Evolutionary conservation across 2,797 vertebrate species (phyloP), one percentile per base, ranked within the genome.

Genomic region (Microhierax caerulescens): DNA sequence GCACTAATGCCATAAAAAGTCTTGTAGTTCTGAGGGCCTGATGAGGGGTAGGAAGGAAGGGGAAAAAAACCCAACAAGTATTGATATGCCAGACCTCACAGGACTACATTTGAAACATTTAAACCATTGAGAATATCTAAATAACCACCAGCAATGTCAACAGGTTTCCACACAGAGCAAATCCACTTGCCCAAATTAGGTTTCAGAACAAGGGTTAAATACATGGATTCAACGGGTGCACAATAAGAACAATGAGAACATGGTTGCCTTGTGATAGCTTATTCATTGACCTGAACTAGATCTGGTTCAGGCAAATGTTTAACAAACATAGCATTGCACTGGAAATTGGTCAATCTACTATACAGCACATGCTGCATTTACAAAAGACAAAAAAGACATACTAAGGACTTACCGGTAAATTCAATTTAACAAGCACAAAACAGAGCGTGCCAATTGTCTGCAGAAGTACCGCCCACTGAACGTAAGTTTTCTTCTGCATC

Each of bases 221-320:
- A 92, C 20, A 43, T 18, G 5, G 48, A 80, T 74, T 61, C 23
- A 1, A 7, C 0, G 16, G n/a, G 41, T 60, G 50, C 56, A 88
- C 61, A 45, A 28, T 39, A 41, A 60, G 28, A 89, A 78, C 51
- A 90, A 28, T 16, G 53, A 90, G 77, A 91, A 79, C 78, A 60
- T 23, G 0, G 0, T 25, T 80, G 54, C 37, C 50, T 73, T 90
- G 68, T 7, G 2, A 73, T 0, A 73, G 56, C 56, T 87, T 87
- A 83, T 92, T 89, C 65, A 88, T 8, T 88, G 69, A 78, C 80
- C 54, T 76, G 73, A 84, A 84, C 64, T 69, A 70, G 37, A 41
- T 76, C 7, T 30, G 61, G 30, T 80, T 75, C 88, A 68, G 30
- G 57, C 45, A 88, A 72, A 80, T 41, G 47, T 92, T 85, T 73